Evolutionary conservation across 2,113 vertebrate genomes (phyloP), one percentile per base, ranked within the genome.

Genomic region (Cochlearius cochlearius): DNA sequence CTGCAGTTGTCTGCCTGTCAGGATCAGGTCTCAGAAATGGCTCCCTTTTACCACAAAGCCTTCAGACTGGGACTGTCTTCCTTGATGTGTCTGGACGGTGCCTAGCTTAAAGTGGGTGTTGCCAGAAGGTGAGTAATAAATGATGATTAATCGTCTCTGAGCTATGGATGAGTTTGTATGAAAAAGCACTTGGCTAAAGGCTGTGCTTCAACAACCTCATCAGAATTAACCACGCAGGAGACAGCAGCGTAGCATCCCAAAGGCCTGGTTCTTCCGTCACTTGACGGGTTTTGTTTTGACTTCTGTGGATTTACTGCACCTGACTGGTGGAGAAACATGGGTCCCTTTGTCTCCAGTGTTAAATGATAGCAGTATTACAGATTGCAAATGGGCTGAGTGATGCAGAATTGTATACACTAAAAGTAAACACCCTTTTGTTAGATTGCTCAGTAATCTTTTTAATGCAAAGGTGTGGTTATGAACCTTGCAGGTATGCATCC

Each of bases 61-160:
- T 86, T 91, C 86, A 85, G 77, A 72, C 74, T 68, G 38, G 45
- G 45, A 36, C 84, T 62, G 62, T 62, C 80, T 94, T 39, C 78
- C 77, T 71, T 76, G 50, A 58, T 94, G 62, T 84, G 84, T 94
- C 77, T 92, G 91, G 77, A 92, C 1, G 11, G 53, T 96, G 91
- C 78, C 66, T 92, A 58, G 83, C 80, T 92, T 94, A 79, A 87
- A 80, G 86, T 85, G 96, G 88, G 83, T 94, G 94, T 96, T 94
- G 91, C 91, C 94, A 97, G 89, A 87, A 95, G 95, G 94, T 94
- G 92, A 97, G 94, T 97, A 97, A 80, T 89, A 89, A 87, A 81
- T 62, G 71, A 22, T 88, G 93, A 96, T 97, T 97, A 95, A 90
- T 95, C 5, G 16, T 92, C 92, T 89, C 77, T 91, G 53, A 50